phyloP scores from a whole-genome alignment of 1,140 invertebrate species.

The Chionoecetes opilio region DNA sequence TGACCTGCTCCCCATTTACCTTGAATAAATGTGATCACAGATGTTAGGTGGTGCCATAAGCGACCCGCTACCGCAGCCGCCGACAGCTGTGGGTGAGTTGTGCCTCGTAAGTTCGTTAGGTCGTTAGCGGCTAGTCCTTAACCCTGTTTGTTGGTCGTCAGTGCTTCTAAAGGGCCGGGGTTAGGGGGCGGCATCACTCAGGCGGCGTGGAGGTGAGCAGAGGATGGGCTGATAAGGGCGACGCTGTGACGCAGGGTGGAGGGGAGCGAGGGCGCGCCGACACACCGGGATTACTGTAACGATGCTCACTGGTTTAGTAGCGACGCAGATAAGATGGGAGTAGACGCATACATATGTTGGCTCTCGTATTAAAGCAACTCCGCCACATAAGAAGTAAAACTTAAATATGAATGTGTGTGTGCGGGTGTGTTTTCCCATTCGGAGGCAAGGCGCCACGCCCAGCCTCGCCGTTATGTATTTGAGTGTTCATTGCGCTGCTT shows the following conservation, averaged over 20 bases:
- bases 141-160: background rate
- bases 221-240: background rate
- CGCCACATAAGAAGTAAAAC: background rate
- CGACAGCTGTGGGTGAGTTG: constrained; percentile 38
- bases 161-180: background rate
- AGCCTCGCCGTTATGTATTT: background rate
- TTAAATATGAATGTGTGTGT: constrained; percentile 45
- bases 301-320: background rate
- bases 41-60: background rate
- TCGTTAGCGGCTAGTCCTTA: constrained; percentile 42
- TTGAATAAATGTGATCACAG: background rate
- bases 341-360: background rate
- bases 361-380: background rate
- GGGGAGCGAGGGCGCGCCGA: background rate
- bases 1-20: background rate
- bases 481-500: constrained; percentile 5
- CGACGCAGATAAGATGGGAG: background rate
- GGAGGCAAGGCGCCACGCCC: background rate
- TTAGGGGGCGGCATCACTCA: constrained; percentile 6
- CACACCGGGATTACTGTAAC: background rate
- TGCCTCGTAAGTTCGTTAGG: constrained; percentile 38
- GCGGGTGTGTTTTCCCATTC: background rate
- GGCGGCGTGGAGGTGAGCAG: constrained; percentile 3
- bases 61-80: background rate
- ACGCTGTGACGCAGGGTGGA: constrained; percentile 14